These are phyloP conservation scores for Microvelia longipes DNA, from an alignment of 1,140 invertebrate genomes.

Conservation along the genomic window DNA sequence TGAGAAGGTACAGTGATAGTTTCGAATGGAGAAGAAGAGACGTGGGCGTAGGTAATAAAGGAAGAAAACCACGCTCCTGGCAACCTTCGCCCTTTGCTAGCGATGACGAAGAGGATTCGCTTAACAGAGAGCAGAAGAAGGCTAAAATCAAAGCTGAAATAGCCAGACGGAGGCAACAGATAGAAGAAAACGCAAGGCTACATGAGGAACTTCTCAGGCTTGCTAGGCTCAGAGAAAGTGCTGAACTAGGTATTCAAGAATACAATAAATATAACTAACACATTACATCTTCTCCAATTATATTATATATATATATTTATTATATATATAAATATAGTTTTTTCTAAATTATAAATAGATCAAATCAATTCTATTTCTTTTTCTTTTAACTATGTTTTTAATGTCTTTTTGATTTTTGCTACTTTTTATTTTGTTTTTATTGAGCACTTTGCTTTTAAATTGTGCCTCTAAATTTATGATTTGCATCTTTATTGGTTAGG, in stretches of 20 bases:
- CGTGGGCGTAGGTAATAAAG: constrained; percentile 21
- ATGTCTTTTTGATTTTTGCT: not conserved
- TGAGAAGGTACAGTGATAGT: constrained; percentile 30
- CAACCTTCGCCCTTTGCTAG: constrained; percentile 40
- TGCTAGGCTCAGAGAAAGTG: constrained; percentile 32
- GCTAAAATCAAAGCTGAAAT: constrained; percentile 47
- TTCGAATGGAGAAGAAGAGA: constrained; percentile 26
- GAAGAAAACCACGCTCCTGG: constrained; percentile 38
- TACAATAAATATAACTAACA: constrained; percentile 3
- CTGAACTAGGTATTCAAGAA: constrained; percentile 26
- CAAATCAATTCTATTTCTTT: not conserved
- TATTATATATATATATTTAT: not conserved
- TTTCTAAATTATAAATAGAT: not conserved
- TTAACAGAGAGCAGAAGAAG: constrained; percentile 41
- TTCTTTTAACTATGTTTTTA: not conserved
- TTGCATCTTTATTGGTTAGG: constrained; percentile 2
- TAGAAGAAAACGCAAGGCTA: constrained; percentile 42
- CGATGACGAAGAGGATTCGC: constrained; percentile 31
- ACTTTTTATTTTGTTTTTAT: not conserved
- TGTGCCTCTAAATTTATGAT: not conserved
- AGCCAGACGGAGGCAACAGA: constrained; percentile 40
- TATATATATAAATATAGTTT: not conserved
- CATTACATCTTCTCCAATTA: not conserved
- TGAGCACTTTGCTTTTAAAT: no score
- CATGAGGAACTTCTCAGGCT: constrained; percentile 40